Percentiles rank a stretch among this genome's conserved stretches.
These are phyloP conservation scores for Pluvialis apricaria DNA, from an alignment of 2,113 vertebrate genomes.

Conservation along the genomic window DNA sequence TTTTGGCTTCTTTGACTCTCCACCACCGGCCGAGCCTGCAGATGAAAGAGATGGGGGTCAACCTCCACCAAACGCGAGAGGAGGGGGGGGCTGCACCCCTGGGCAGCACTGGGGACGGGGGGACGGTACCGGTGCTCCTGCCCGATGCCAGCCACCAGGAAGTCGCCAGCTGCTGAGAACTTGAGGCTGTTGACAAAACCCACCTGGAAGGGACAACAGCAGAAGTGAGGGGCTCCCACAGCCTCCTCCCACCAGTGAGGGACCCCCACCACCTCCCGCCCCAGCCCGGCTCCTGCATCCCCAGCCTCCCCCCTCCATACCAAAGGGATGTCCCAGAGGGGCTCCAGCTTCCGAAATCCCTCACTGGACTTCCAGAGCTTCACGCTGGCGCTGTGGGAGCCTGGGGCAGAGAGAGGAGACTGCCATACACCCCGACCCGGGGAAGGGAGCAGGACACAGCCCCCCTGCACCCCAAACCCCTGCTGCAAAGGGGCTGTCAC, in stretches of 20 bases:
- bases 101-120: accelerated
- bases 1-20: conserved; percentile 78
- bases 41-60: neutral
- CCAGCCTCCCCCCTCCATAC: conserved; percentile 63
- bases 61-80: accelerated
- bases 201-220: neutral
- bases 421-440: accelerated
- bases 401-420: conserved; percentile 57
- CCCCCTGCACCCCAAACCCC: neutral
- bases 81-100: accelerated
- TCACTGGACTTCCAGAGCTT: conserved; percentile 88
- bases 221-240: neutral
- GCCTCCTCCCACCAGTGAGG: neutral
- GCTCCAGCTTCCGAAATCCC: conserved; percentile 82
- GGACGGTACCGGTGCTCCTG: conserved; percentile 91
- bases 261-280: neutral
- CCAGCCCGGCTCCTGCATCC: neutral
- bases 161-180: conserved; percentile 87
- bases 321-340: conserved; percentile 85
- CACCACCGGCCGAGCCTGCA: conserved; percentile 80
- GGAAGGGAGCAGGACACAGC: neutral
- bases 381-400: conserved; percentile 83
- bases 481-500: neutral
- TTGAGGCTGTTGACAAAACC: conserved; percentile 94
- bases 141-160: conserved; percentile 90